These are phyloP conservation scores for Cryptomyrus ogoouensis DNA, from an alignment of 2,113 vertebrate genomes.

Conservation along the genomic window DNA sequence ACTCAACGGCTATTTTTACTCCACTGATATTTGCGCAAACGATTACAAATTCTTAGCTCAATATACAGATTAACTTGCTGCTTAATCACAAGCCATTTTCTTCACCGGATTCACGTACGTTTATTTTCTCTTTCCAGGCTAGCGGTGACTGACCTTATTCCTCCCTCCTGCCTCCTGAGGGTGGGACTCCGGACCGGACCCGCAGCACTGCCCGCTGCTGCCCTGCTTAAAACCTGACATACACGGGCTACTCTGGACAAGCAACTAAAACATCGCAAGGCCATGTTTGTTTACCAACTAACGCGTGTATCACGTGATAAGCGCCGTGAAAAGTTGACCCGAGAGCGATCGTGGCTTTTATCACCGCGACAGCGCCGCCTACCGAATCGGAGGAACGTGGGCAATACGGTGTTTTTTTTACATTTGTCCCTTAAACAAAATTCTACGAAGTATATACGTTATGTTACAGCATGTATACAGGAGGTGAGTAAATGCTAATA, in stretches of 20 bases:
- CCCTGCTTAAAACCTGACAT: slow-evolving; percentile 7
- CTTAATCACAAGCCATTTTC: not conserved
- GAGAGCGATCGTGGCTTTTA: not conserved
- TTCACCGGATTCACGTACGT: not conserved
- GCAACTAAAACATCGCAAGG: not conserved
- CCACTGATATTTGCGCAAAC: not conserved
- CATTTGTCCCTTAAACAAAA: not conserved
- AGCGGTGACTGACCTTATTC: slow-evolving; percentile 47
- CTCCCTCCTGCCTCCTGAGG: slow-evolving; percentile 43
- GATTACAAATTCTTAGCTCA: not conserved
- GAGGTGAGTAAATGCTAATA: not conserved
- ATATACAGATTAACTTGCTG: not conserved
- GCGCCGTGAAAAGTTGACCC: not conserved
- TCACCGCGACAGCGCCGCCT: not conserved
- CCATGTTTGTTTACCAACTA: not conserved
- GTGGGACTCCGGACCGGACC: slow-evolving; percentile 33
- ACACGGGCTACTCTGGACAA: not conserved
- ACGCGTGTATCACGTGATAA: not conserved
- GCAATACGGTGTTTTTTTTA: not conserved
- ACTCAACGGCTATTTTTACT: not conserved
- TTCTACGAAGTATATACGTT: not conserved
- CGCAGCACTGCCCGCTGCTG: not conserved
- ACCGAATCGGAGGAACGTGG: not conserved
- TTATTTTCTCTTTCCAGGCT: not conserved
- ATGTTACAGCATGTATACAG: not conserved